Percentiles rank a stretch among this genome's conserved stretches.
Evolutionary conservation across 92 coral and sea anemone species (phyloP).

Genomic region (Scolanthus callimorphus): DNA sequence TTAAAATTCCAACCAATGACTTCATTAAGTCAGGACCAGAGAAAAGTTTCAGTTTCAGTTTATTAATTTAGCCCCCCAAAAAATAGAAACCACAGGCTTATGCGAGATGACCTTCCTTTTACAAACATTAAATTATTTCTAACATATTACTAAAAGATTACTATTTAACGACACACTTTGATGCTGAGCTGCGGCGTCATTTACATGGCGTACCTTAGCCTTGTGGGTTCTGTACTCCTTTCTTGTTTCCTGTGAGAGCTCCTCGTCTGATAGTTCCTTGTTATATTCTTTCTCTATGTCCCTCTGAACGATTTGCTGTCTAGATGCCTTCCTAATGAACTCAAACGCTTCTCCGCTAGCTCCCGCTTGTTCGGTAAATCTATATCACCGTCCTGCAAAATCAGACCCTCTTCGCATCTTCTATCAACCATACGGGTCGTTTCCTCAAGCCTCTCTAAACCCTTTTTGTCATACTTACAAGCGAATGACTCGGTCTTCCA

Average conservation of each 20-base stretch:
- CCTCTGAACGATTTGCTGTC: no score
- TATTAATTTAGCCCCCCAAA: no score
- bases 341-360: no score
- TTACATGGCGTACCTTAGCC: conserved; percentile 6
- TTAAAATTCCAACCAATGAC: conserved; percentile 14
- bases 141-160: no score
- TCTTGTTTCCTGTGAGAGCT: no score
- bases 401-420: conserved; percentile 34
- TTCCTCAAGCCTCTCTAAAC: conserved; percentile 11
- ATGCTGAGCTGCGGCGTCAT: conserved; percentile 12
- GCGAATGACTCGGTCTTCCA: conserved; percentile 37
- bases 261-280: no score
- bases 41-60: no score
- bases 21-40: conserved; percentile 41
- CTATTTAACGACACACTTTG: conserved; percentile 32
- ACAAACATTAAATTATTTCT: no score
- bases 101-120: no score
- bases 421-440: conserved; percentile 33
- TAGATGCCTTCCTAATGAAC: no score
- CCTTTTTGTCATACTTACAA: conserved; percentile 18
- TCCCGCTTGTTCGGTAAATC: neutral
- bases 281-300: no score
- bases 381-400: neutral
- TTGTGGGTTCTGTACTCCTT: conserved; percentile 11
- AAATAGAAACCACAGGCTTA: no score